Percentiles rank a stretch among this genome's conserved stretches.
Evolutionary conservation across 2,113 vertebrate genomes (phyloP).

Genomic region (Brachyhypopomus occidentalis): DNA sequence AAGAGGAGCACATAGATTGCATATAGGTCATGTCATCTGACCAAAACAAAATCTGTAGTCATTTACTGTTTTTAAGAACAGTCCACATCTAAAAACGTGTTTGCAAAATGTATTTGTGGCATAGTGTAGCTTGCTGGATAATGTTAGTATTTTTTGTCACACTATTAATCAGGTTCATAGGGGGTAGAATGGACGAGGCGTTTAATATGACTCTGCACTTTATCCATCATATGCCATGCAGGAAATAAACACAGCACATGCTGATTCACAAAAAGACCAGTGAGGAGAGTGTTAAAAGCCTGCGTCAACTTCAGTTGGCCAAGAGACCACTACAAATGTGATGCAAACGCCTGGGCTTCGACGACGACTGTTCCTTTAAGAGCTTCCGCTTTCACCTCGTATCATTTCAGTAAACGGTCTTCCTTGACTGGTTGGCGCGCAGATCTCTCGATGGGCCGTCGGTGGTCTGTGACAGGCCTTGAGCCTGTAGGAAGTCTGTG

Average conservation of each 20-base stretch:
- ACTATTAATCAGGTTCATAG: too few relatives aligned
- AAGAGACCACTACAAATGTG: background rate
- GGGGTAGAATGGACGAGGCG: too few relatives aligned
- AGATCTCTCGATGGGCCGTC: slow-evolving; percentile 12
- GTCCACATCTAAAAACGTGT: background rate
- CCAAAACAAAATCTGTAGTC: background rate
- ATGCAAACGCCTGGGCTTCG: background rate
- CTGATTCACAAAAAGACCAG: too few relatives aligned
- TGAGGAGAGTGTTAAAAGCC: too few relatives aligned
- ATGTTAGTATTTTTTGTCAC: too few relatives aligned
- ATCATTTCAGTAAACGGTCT: background rate
- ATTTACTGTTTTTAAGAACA: background rate
- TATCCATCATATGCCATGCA: too few relatives aligned
- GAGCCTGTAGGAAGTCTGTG: slow-evolving; percentile 5
- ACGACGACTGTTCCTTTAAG: too few relatives aligned
- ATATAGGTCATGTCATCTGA: background rate
- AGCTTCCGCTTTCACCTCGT: background rate
- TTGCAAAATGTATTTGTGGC: background rate
- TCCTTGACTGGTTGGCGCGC: background rate
- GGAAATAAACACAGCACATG: too few relatives aligned
- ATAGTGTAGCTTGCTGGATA: background rate
- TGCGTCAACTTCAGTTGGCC: too few relatives aligned
- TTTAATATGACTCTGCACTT: too few relatives aligned
- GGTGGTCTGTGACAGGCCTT: background rate
- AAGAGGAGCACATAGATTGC: background rate